Percentiles rank a stretch among this genome's conserved stretches.
Evolutionary conservation across 2,888 invertebrate genomes (phyloP).

Genomic region (Ophioninae sp.): DNA sequence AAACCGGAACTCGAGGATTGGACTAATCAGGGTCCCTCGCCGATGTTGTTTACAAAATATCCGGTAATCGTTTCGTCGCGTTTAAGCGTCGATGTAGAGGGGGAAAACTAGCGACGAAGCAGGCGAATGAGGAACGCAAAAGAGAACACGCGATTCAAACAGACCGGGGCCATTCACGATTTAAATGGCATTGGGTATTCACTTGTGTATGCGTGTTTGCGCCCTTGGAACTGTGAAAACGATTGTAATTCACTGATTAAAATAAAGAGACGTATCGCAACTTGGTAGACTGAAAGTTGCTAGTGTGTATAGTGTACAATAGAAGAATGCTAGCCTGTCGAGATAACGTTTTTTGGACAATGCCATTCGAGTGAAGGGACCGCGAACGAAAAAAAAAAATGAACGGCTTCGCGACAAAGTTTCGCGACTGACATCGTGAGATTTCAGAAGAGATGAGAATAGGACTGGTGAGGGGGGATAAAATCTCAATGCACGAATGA

Average conservation of each 20-base stretch:
- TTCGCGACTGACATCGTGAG: neutral
- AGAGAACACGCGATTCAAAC: constrained; percentile 34
- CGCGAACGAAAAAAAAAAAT: neutral
- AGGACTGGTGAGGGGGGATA: neutral
- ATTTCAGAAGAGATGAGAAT: neutral
- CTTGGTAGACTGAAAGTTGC: neutral
- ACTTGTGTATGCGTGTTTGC: neutral
- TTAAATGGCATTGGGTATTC: neutral
- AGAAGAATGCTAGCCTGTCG: neutral
- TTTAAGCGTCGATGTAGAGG: constrained; percentile 11
- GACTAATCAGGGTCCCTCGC: constrained; percentile 71
- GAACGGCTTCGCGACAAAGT: neutral
- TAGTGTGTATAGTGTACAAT: neutral
- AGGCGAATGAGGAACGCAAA: constrained; percentile 54
- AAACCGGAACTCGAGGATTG: constrained; percentile 69
- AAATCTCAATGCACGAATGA: neutral
- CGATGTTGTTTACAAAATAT: constrained; percentile 74
- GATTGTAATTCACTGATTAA: neutral
- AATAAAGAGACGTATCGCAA: neutral
- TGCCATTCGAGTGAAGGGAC: neutral
- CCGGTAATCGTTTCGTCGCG: constrained; percentile 64
- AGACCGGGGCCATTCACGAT: neutral
- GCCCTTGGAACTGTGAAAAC: neutral
- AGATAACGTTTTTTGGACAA: neutral
- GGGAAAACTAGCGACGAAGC: constrained; percentile 65